phyloP scores from a whole-genome alignment of 1,140 invertebrate genomes.

The Dryas iulia region DNA sequence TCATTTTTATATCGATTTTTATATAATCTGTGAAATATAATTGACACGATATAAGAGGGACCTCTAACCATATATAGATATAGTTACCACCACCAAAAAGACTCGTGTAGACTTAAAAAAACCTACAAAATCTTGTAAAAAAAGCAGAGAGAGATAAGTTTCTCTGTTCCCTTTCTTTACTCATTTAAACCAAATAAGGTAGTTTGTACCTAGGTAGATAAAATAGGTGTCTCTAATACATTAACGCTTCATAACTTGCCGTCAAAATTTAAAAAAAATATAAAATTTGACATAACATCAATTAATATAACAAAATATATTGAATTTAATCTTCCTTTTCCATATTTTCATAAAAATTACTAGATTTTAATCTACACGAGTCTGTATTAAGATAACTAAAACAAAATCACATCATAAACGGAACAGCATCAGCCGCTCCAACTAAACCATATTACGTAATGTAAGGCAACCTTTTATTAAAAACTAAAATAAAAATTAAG shows the following conservation, averaged over 20 bases:
- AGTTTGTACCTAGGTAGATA: too few relatives aligned
- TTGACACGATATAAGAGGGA: conserved; percentile 10
- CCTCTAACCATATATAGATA: conserved; percentile 19
- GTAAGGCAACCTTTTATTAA: conserved; percentile 53
- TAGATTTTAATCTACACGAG: not conserved
- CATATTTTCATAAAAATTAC: not conserved
- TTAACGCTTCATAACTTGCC: too few relatives aligned
- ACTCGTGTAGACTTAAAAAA: conserved; percentile 21
- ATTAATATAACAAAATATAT: too few relatives aligned
- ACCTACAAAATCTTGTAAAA: too few relatives aligned
- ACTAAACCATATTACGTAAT: conserved; percentile 50
- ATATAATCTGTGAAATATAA: not conserved
- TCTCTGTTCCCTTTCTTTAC: too few relatives aligned
- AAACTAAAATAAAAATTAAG: conserved; percentile 43
- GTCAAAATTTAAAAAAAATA: too few relatives aligned
- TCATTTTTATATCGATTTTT: not conserved
- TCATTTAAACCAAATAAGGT: too few relatives aligned
- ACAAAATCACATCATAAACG: conserved; percentile 20
- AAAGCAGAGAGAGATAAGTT: too few relatives aligned
- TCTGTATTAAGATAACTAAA: conserved; percentile 18
- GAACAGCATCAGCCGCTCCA: conserved; percentile 10
- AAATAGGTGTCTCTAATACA: too few relatives aligned
- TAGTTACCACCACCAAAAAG: conserved; percentile 38
- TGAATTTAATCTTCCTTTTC: not conserved
- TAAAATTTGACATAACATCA: too few relatives aligned